phyloP scores from a whole-genome alignment of 2,888 invertebrate species.

The Epirrita christyi region DNA sequence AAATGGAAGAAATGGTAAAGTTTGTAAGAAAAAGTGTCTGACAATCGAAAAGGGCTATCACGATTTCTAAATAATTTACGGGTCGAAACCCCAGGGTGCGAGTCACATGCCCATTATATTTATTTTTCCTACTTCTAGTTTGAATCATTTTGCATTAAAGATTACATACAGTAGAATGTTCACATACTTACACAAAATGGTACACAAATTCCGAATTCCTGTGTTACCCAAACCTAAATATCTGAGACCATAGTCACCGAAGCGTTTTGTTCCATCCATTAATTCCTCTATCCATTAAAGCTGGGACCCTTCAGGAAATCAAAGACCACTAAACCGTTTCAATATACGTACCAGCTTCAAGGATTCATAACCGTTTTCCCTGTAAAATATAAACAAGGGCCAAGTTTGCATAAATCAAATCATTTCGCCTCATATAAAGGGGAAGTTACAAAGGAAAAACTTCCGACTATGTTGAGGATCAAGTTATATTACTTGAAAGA shows the following conservation, averaged over 20 bases:
- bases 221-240: not conserved
- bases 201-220: too few relatives aligned
- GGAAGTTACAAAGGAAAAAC: conserved; percentile 31
- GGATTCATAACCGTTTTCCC: conserved; percentile 13
- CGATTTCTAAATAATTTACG: too few relatives aligned
- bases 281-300: conserved; percentile 13
- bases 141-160: too few relatives aligned
- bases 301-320: conserved; percentile 11
- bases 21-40: too few relatives aligned
- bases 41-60: too few relatives aligned
- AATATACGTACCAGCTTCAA: conserved; percentile 14
- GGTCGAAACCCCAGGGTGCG: too few relatives aligned
- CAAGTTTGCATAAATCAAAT: conserved; percentile 32
- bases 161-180: too few relatives aligned
- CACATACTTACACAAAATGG: too few relatives aligned
- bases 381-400: conserved; percentile 15
- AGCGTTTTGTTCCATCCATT: conserved; percentile 5
- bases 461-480: conserved; percentile 24
- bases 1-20: too few relatives aligned
- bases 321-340: conserved; percentile 17
- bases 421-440: conserved; percentile 29
- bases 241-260: not conserved
- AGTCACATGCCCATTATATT: too few relatives aligned
- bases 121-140: too few relatives aligned
- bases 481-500: conserved; percentile 20